phyloP scores from a whole-genome alignment of 2,797 vertebrate genomes.

The Heterohyrax brucei region DNA sequence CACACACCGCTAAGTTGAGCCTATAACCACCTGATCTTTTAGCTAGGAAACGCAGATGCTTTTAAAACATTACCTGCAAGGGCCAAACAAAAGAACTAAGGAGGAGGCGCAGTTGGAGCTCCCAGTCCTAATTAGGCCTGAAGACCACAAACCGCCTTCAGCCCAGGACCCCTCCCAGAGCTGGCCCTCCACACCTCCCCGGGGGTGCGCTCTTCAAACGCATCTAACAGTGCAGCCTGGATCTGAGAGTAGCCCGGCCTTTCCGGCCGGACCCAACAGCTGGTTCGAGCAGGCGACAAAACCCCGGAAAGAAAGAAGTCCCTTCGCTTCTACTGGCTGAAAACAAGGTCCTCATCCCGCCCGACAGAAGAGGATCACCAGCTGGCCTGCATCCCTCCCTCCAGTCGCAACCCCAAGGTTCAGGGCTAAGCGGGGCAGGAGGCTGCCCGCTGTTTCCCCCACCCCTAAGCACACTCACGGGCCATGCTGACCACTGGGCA shows the following conservation, averaged over 20 bases:
- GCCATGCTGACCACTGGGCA: conserved; percentile 81
- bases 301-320: not conserved
- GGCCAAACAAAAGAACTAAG: conserved; percentile 71
- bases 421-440: not conserved
- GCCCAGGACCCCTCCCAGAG: not conserved
- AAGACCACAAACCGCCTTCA: not conserved
- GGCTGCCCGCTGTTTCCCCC: not conserved
- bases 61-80: not conserved
- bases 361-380: not conserved
- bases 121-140: not conserved
- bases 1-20: not conserved
- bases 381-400: not conserved
- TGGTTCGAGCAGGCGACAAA: not conserved
- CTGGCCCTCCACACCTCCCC: not conserved
- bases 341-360: not conserved
- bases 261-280: not conserved
- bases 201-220: not conserved
- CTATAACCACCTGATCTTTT: not conserved
- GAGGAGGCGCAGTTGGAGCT: not conserved
- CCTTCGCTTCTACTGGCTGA: not conserved
- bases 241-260: accelerated
- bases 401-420: not conserved
- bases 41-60: not conserved
- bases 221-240: not conserved
- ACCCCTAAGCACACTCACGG: conserved; percentile 82